These are phyloP conservation scores for Macaria liturata DNA, from an alignment of 2,888 invertebrate genomes.

Conservation along the genomic window DNA sequence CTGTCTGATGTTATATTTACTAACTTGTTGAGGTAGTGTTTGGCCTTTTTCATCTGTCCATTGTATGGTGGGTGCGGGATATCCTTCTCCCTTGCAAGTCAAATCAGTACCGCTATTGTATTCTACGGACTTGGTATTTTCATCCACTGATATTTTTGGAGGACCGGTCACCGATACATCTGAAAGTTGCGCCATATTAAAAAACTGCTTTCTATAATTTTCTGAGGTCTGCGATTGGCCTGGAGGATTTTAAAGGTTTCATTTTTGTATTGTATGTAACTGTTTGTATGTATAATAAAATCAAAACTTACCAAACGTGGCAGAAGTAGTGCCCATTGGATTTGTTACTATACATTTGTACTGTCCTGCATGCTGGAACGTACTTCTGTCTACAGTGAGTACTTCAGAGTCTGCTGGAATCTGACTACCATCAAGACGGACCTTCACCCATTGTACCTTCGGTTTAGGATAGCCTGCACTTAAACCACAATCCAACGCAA, in stretches of 20 bases:
- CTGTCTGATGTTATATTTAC: too few species aligned
- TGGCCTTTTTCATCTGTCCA: constrained; percentile 8
- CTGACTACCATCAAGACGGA: background rate
- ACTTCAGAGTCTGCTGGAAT: constrained; percentile 6
- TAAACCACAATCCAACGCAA: constrained; percentile 11
- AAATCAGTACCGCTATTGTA: constrained; percentile 9
- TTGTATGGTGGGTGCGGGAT: constrained; percentile 5
- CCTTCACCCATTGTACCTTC: constrained; percentile 10
- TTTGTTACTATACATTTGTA: constrained; percentile 10
- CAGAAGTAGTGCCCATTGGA: background rate
- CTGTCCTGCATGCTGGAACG: constrained; percentile 5
- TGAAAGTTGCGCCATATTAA: constrained; percentile 1
- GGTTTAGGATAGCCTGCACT: constrained; percentile 11
- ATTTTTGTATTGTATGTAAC: background rate
- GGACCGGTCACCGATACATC: constrained; percentile 2
- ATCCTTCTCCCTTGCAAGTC: constrained; percentile 11
- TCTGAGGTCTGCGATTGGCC: too few species aligned
- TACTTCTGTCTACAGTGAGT: constrained; percentile 2
- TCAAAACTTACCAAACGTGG: constrained; percentile 8
- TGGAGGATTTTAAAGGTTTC: background rate
- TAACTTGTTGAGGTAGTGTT: background rate
- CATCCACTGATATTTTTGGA: constrained; percentile 5
- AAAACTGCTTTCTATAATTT: too few species aligned
- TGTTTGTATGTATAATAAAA: background rate
- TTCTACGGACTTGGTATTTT: background rate